A percentile compares a stretch with the other conserved stretches of the same genome.
Conservation (phyloP, 2,797 vertebrate genomes). For the Coracias cyanogaster region DNA sequence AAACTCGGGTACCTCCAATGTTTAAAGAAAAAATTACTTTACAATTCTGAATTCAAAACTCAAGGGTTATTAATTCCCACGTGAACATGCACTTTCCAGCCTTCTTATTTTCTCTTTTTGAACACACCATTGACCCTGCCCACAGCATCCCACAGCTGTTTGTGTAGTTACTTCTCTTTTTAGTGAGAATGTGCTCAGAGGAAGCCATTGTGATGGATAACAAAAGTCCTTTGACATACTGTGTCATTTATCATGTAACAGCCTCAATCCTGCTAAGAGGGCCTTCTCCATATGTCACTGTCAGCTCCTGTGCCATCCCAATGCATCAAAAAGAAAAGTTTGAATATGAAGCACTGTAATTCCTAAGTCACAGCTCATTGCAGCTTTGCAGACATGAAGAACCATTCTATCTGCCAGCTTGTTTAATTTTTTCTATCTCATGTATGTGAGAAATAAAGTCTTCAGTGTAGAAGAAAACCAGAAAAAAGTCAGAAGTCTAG, state of each 20-base stretch:
- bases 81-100: neutral
- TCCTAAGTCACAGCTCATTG: conserved; percentile 68
- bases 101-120: neutral
- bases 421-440: conserved; percentile 52
- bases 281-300: conserved; percentile 82
- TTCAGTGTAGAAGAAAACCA: conserved; percentile 27
- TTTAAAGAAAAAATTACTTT: neutral
- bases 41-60: neutral
- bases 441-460: conserved; percentile 59
- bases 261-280: conserved; percentile 77
- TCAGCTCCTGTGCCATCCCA: conserved; percentile 71
- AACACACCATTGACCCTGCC: neutral
- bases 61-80: neutral
- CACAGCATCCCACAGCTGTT: neutral
- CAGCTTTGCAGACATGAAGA: conserved; percentile 52
- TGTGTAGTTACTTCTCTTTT: neutral
- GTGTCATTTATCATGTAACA: conserved; percentile 83
- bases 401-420: conserved; percentile 51
- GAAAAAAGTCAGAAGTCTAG: neutral
- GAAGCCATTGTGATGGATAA: conserved; percentile 82
- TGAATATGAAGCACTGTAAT: conserved; percentile 77
- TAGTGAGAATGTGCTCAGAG: neutral
- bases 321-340: conserved; percentile 82
- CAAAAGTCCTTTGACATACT: conserved; percentile 78
- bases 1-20: neutral